These are phyloP conservation scores for Buteo buteo DNA, from an alignment of 2,113 vertebrate species.

Conservation along the genomic window DNA sequence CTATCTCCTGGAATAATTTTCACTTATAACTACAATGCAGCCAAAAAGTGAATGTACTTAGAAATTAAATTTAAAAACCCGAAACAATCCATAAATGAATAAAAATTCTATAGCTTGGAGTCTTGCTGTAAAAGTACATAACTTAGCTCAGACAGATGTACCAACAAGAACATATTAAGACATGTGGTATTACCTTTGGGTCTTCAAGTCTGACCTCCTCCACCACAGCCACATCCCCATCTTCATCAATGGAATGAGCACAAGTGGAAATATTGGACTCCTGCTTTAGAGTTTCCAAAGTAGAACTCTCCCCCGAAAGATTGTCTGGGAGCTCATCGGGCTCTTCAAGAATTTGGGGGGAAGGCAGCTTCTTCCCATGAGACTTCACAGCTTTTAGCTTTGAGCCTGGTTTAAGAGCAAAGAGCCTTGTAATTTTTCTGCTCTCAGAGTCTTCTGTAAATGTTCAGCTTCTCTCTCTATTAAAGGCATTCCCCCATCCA, in stretches of 20 bases:
- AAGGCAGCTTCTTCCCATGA: constrained; percentile 28
- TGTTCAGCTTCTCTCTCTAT: not conserved
- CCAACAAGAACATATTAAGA: not conserved
- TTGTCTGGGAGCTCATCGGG: not conserved
- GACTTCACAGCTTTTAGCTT: constrained; percentile 39
- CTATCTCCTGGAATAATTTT: not conserved
- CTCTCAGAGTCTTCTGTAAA: not conserved
- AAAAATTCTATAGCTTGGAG: not conserved
- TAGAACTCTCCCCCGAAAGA: not conserved
- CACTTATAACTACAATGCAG: not conserved
- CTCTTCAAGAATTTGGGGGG: constrained; percentile 20
- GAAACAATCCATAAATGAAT: not conserved
- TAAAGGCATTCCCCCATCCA: not conserved
- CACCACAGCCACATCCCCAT: constrained; percentile 67
- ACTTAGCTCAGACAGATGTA: not conserved
- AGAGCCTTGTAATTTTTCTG: not conserved
- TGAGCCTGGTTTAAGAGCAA: constrained; percentile 47
- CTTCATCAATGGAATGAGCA: not conserved
- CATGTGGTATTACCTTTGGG: constrained; percentile 62
- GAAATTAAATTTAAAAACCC: not conserved
- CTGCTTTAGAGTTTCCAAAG: constrained; percentile 12
- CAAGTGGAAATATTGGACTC: not conserved
- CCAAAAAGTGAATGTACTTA: not conserved
- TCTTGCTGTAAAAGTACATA: not conserved
- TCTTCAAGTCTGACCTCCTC: constrained; percentile 72